Evolutionary conservation across 2,888 invertebrate species (phyloP).

Genomic region (Dryococelus australis): DNA sequence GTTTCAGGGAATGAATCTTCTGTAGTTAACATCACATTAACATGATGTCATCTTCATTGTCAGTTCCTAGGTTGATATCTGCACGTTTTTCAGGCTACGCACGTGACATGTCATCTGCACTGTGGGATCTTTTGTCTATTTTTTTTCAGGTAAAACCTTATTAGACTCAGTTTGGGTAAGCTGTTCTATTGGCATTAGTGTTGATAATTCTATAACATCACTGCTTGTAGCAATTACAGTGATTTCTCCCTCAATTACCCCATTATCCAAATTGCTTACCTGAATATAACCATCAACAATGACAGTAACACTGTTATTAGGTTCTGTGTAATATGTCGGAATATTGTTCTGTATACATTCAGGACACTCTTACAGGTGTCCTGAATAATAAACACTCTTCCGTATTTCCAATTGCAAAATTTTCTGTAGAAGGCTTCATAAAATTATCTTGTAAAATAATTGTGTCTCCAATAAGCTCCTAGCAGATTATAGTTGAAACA

Average conservation of each 20-base stretch:
- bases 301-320: not conserved
- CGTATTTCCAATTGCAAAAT: not conserved
- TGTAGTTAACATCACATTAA: no score
- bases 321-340: not conserved
- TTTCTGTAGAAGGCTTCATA: not conserved
- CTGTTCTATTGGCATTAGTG: no score
- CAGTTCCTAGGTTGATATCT: not conserved
- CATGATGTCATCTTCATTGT: not conserved
- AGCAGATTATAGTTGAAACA: no score
- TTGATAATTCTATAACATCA: not conserved
- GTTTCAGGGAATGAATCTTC: not conserved
- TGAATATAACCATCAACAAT: not conserved
- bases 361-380: not conserved
- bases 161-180: no score
- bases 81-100: not conserved
- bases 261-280: not conserved
- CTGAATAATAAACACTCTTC: not conserved
- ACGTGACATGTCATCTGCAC: no score
- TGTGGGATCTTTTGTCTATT: no score
- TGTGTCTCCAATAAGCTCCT: no score
- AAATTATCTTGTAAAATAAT: no score
- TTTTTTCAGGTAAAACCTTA: no score
- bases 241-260: not conserved
- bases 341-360: not conserved
- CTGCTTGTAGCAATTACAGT: not conserved